phyloP scores from a whole-genome alignment of 2,113 vertebrate species.

The Anhinga anhinga region DNA sequence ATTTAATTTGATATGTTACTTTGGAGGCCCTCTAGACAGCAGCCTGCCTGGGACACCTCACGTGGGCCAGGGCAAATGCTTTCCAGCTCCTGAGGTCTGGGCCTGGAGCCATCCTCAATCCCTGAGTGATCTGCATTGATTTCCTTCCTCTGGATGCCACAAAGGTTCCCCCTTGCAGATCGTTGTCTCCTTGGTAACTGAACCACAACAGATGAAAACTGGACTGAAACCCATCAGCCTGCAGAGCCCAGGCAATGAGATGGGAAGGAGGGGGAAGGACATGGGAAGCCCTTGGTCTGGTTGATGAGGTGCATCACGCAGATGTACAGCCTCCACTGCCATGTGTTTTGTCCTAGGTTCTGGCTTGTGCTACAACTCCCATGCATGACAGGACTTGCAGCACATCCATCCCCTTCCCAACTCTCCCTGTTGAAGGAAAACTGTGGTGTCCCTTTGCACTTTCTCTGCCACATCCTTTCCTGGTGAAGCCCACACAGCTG shows the following conservation, averaged over 20 bases:
- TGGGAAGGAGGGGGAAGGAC: background rate
- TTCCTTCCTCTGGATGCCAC: background rate
- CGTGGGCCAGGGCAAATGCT: background rate
- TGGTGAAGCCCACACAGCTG: background rate
- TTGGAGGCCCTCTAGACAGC: background rate
- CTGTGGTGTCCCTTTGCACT: background rate
- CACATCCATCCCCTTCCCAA: background rate
- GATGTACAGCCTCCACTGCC: background rate
- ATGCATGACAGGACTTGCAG: background rate
- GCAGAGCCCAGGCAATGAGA: background rate
- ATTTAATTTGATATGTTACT: background rate
- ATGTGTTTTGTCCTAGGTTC: background rate
- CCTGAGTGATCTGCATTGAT: background rate
- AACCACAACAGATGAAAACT: background rate
- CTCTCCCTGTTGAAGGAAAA: background rate
- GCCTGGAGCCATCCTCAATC: background rate
- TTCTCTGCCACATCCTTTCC: background rate
- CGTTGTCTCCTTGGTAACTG: constrained; percentile 28
- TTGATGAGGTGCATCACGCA: background rate
- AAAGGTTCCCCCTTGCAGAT: background rate
- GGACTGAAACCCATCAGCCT: background rate
- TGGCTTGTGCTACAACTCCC: background rate
- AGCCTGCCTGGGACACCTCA: background rate
- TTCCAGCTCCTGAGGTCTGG: background rate
- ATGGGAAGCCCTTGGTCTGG: background rate